phyloP scores from a whole-genome alignment of 2,888 invertebrate genomes.

The Steromphala cineraria region DNA sequence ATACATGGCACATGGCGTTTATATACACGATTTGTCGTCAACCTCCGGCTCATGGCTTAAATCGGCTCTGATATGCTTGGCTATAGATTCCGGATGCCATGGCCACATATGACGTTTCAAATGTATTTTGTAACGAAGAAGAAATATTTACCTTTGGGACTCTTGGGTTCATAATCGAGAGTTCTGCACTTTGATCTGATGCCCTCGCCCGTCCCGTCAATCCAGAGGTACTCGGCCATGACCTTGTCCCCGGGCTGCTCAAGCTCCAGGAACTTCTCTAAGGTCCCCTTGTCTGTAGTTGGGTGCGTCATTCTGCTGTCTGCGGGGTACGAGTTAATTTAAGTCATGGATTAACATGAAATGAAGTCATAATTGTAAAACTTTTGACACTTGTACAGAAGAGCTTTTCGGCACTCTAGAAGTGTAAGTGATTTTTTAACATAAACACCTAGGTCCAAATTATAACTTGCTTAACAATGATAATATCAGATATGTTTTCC shows the following conservation, averaged over 20 bases:
- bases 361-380: neutral
- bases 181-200: conserved; percentile 71
- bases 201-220: conserved; percentile 73
- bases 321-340: neutral
- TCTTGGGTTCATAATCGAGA: conserved; percentile 60
- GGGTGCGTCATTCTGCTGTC: neutral
- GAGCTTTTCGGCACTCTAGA: neutral
- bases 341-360: neutral
- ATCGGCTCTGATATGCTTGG: too few relatives aligned
- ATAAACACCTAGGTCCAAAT: too few relatives aligned
- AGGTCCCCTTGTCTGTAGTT: conserved; percentile 54
- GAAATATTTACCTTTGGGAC: conserved; percentile 52
- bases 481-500: too few relatives aligned
- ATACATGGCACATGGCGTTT: too few relatives aligned
- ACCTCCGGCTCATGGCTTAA: too few relatives aligned
- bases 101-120: too few relatives aligned
- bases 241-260: conserved; percentile 55
- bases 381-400: neutral
- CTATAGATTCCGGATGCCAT: too few relatives aligned
- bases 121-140: too few relatives aligned
- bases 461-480: too few relatives aligned
- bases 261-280: conserved; percentile 54
- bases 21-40: too few relatives aligned
- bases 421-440: neutral
- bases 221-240: conserved; percentile 74